These are phyloP conservation scores for Pollenia amentaria DNA, from an alignment of 2,888 invertebrate genomes.

Conservation along the genomic window DNA sequence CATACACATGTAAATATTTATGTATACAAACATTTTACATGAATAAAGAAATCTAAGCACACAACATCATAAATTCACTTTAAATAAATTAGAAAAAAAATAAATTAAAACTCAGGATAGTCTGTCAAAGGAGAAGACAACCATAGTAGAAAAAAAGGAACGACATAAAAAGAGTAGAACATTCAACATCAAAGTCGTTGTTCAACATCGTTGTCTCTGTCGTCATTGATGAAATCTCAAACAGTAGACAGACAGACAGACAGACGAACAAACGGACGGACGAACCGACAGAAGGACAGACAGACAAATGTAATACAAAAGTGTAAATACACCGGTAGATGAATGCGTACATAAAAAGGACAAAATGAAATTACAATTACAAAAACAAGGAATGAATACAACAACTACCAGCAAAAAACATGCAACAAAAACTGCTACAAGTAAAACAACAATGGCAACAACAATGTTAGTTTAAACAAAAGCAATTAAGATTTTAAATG, in stretches of 20 bases:
- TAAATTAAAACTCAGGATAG: conserved; percentile 22
- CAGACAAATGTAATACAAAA: conserved; percentile 38
- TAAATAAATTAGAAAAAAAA: conserved; percentile 42
- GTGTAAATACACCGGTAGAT: conserved; percentile 55
- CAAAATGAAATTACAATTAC: conserved; percentile 43
- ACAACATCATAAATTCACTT: conserved; percentile 51
- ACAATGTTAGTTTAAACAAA: conserved; percentile 59
- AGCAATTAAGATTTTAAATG: conserved; percentile 74
- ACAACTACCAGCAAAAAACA: conserved; percentile 5
- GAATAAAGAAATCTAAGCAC: conserved; percentile 10
- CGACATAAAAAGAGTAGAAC: conserved; percentile 43
- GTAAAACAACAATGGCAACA: conserved; percentile 7
- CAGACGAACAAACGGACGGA: background rate
- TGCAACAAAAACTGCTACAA: conserved; percentile 33
- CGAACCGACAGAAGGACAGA: no score
- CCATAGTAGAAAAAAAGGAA: conserved; percentile 1
- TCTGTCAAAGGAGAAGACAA: conserved; percentile 40
- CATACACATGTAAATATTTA: background rate
- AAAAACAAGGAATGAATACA: conserved; percentile 1
- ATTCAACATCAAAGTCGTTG: conserved; percentile 46
- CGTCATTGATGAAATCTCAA: conserved; percentile 66
- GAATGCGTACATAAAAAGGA: conserved; percentile 48
- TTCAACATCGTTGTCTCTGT: background rate
- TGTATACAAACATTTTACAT: background rate
- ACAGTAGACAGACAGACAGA: conserved; percentile 39